Percentiles rank a stretch among this genome's conserved stretches.
These are phyloP conservation scores for Neodiprion lecontei DNA, from an alignment of 1,140 invertebrate genomes.

Conservation along the genomic window DNA sequence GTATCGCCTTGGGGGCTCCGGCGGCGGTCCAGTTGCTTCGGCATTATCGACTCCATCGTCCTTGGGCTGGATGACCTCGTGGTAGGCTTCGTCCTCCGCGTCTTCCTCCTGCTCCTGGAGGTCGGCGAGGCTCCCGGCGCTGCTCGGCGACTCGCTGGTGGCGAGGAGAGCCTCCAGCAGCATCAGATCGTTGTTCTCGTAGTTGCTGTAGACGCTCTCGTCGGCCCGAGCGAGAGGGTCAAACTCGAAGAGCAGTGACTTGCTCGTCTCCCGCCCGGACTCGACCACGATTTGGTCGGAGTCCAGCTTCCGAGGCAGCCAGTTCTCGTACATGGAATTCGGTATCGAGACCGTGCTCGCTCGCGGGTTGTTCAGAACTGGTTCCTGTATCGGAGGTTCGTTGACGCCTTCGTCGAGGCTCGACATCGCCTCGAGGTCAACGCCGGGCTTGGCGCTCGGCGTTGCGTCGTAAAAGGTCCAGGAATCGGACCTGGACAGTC, in stretches of 20 bases:
- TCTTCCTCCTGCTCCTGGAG: constrained; percentile 36
- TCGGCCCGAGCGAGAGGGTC: constrained; percentile 43
- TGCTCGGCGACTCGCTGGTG: constrained; percentile 43
- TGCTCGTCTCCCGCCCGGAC: constrained; percentile 29
- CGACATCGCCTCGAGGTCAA: constrained; percentile 45
- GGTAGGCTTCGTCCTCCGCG: constrained; percentile 29
- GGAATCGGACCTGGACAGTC: constrained; percentile 61
- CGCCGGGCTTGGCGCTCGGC: constrained; percentile 23
- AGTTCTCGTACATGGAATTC: constrained; percentile 56
- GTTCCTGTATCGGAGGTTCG: constrained; percentile 31
- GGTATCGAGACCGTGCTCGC: constrained; percentile 43
- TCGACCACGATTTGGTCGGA: not conserved
- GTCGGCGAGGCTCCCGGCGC: constrained; percentile 42
- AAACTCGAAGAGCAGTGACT: constrained; percentile 51
- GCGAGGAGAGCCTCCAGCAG: constrained; percentile 47
- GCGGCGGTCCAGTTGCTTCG: constrained; percentile 45
- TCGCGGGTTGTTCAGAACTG: constrained; percentile 35
- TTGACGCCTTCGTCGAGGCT: constrained; percentile 40
- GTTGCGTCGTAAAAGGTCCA: constrained; percentile 65
- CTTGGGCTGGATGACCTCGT: constrained; percentile 47
- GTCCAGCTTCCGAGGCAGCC: constrained; percentile 28
- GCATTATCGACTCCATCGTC: constrained; percentile 42
- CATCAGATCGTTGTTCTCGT: constrained; percentile 50
- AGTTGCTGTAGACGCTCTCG: constrained; percentile 42
- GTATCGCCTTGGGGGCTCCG: constrained; percentile 59